Evolutionary conservation across 2,888 invertebrate genomes (phyloP).

Genomic region (Brachylomia viminalis): DNA sequence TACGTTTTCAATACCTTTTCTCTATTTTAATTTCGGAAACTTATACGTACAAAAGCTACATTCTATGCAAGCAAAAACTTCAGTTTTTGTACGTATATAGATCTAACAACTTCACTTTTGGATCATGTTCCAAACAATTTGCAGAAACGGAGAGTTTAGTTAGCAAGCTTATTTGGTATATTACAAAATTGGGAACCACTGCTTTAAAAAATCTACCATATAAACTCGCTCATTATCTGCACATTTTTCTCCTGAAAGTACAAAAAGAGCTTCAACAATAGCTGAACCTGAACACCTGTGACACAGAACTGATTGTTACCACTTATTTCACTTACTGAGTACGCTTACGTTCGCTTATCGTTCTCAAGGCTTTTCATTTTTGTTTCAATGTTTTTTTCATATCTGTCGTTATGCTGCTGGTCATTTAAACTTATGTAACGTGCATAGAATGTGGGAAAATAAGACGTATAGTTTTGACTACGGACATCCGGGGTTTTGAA

Average conservation of each 20-base stretch:
- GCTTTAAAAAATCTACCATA: background rate
- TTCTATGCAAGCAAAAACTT: too few species aligned
- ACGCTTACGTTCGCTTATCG: conserved; percentile 54
- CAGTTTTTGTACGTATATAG: too few species aligned
- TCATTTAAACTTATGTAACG: conserved; percentile 51
- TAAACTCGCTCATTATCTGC: background rate
- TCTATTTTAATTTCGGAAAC: background rate
- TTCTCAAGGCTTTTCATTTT: conserved; percentile 57
- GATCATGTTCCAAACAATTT: background rate
- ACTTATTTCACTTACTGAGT: background rate
- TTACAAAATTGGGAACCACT: too few species aligned
- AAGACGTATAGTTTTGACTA: conserved; percentile 28
- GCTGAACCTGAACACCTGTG: conserved; percentile 48
- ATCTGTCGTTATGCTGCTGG: conserved; percentile 43
- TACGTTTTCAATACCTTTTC: background rate
- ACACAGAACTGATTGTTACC: conserved; percentile 42
- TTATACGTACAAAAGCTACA: background rate
- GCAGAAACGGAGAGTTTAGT: background rate
- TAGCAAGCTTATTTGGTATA: too few species aligned
- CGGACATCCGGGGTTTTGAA: conserved; percentile 60
- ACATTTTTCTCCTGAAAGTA: background rate
- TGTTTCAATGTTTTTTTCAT: conserved; percentile 52
- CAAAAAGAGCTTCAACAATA: conserved; percentile 15
- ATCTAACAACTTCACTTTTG: background rate
- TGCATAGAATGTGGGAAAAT: conserved; percentile 54